These are phyloP conservation scores for Eremophila alpestris DNA, from an alignment of 2,797 vertebrate species.

Conservation along the genomic window DNA sequence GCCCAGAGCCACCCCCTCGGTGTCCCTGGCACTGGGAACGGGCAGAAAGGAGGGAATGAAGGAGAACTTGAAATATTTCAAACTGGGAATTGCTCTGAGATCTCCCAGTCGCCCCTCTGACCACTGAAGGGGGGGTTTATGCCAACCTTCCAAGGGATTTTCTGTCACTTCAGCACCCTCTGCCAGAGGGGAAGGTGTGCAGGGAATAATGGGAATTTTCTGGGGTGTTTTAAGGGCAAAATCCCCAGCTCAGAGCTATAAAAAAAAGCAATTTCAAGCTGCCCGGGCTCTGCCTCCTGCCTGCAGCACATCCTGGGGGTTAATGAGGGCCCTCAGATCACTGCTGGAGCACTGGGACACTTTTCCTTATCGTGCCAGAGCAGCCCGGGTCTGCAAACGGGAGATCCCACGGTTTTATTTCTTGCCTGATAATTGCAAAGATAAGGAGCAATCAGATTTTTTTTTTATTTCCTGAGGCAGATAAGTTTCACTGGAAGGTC, in stretches of 20 bases:
- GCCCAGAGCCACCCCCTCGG: rapidly evolving
- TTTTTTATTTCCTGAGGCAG: not conserved
- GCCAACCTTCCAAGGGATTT: not conserved
- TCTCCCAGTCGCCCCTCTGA: not conserved
- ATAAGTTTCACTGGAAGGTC: not conserved
- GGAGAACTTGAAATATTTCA: not conserved
- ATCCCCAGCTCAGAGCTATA: rapidly evolving
- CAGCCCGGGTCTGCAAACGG: not conserved
- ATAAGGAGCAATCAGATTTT: not conserved
- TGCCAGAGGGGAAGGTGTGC: not conserved
- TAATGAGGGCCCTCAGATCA: not conserved
- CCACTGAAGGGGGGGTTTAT: rapidly evolving
- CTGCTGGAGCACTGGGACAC: not conserved
- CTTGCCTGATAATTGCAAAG: not conserved
- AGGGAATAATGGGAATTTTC: not conserved
- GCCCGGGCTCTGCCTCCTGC: not conserved
- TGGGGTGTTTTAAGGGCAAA: not conserved
- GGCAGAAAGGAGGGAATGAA: not conserved
- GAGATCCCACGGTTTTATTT: not conserved
- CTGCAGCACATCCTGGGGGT: not conserved
- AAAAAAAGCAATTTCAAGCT: not conserved
- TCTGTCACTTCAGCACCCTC: not conserved
- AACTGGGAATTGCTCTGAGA: rapidly evolving
- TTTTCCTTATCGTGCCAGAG: not conserved
- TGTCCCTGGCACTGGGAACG: rapidly evolving